These are phyloP conservation scores for Barnardius zonarius DNA, from an alignment of 2,113 vertebrate species.

Conservation along the genomic window DNA sequence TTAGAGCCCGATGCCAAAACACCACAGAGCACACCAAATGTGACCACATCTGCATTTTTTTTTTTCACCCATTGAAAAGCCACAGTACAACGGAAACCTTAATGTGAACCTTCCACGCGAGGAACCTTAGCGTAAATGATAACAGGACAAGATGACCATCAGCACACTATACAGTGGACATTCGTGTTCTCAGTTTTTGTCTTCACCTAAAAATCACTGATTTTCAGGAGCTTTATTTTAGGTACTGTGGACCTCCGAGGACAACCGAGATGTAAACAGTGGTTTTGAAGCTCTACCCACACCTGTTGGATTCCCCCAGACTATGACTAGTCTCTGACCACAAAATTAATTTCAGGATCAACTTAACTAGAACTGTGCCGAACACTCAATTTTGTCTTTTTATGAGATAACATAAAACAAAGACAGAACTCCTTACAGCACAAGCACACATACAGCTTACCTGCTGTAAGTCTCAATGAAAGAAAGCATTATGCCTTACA, in stretches of 20 bases:
- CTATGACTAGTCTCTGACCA: rapidly evolving
- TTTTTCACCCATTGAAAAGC: neutral
- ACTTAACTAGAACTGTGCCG: neutral
- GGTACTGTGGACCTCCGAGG: neutral
- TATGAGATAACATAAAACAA: neutral
- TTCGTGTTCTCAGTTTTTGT: neutral
- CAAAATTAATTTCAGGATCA: neutral
- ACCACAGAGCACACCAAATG: neutral
- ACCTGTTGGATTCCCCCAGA: neutral
- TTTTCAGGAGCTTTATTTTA: neutral
- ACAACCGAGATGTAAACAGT: rapidly evolving
- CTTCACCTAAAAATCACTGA: neutral
- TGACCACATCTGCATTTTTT: neutral
- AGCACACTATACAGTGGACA: neutral
- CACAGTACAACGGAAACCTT: neutral
- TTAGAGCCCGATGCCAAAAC: neutral
- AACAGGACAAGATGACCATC: neutral
- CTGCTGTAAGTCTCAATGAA: neutral
- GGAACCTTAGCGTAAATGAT: rapidly evolving
- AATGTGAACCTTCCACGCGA: neutral
- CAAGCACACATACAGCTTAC: neutral
- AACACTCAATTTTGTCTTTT: neutral
- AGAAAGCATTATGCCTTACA: neutral
- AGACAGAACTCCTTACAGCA: neutral
- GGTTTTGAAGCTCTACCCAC: neutral